Evolutionary conservation across 2,797 vertebrate genomes (phyloP), one percentile per base, ranked within the genome.

Genomic region (Spinibarbus caldwelli): DNA sequence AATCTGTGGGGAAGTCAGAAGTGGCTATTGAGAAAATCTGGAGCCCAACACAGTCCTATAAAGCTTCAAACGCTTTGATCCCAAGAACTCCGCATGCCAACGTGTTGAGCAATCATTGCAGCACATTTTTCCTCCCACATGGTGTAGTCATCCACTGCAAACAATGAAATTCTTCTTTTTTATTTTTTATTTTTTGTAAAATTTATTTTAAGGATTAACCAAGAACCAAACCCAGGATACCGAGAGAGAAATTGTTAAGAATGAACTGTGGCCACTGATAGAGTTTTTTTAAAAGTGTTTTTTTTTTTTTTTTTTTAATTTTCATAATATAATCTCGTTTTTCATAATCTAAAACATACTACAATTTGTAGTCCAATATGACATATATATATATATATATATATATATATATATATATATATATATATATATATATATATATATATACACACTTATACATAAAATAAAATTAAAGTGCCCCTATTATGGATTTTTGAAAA

Each of bases 51-150:
- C 72, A 71, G 66, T 70, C 57, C 83, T 83, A 77, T 34, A 66
- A 83, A 85, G 70, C 83, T 83, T 80, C 59, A 80, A 82, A 86
- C 41, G 59, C 87, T 86, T 82, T 86, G 85, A 88, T 86, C 81
- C 73, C 21, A 29, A 70, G 73, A 78, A 86, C 34, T 86, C 76
- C 5, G 81, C 85, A 81, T 84, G 82, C 85, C 78, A 70, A 84
- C 34, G 52, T 84, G 81, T 88, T 88, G 86, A 86, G 78, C 73
- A 88, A 86, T 86, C 82, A 31, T 78, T 86, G 59, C 31, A 54
- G 73, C 45, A 86, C 31, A 59, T 73, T 45, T 75, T 81, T 80
- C 72, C 78, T 71, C 78, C 81, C 82, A 86, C 57, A 84, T 73
- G 54, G 68, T n/a, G 41, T 12, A 73, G 80, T 62, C 68, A 73